These are phyloP conservation scores for Philereme vetulata DNA, from an alignment of 2,888 invertebrate species.

Conservation along the genomic window DNA sequence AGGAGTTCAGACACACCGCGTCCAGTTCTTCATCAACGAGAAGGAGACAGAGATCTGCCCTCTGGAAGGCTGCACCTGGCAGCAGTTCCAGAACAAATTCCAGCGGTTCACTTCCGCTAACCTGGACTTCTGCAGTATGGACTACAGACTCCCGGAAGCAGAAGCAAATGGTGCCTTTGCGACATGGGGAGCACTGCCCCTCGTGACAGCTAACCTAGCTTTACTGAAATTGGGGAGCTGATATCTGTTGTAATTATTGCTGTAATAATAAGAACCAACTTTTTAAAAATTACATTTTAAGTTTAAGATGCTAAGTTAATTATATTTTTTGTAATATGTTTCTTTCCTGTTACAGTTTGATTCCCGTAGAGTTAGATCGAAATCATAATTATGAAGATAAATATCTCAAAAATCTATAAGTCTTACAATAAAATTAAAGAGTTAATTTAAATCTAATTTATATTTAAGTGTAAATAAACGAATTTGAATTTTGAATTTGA, in stretches of 20 bases:
- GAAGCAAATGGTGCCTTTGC: constrained; percentile 17
- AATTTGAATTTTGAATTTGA: no score
- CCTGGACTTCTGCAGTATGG: constrained; percentile 60
- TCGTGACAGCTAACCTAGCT: constrained; percentile 23
- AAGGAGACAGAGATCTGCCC: constrained; percentile 61
- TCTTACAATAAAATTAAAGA: no score
- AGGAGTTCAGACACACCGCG: constrained; percentile 44
- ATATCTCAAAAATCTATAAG: no score
- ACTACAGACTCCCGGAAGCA: constrained; percentile 35
- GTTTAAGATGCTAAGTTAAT: background rate
- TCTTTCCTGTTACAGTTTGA: no score
- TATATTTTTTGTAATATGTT: background rate
- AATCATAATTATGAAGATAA: no score
- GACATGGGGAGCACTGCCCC: constrained; percentile 15
- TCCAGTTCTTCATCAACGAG: constrained; percentile 69
- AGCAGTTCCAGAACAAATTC: constrained; percentile 61
- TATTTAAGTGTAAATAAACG: no score
- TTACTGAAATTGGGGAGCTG: constrained; percentile 7
- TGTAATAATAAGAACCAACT: constrained; percentile 6
- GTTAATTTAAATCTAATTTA: no score
- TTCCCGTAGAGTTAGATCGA: no score
- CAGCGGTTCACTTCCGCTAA: constrained; percentile 49
- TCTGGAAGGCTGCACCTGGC: constrained; percentile 64
- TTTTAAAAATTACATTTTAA: background rate
- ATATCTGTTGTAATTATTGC: background rate